Evolutionary conservation across 2,113 vertebrate genomes (phyloP).

Genomic region (Scatophagus argus): DNA sequence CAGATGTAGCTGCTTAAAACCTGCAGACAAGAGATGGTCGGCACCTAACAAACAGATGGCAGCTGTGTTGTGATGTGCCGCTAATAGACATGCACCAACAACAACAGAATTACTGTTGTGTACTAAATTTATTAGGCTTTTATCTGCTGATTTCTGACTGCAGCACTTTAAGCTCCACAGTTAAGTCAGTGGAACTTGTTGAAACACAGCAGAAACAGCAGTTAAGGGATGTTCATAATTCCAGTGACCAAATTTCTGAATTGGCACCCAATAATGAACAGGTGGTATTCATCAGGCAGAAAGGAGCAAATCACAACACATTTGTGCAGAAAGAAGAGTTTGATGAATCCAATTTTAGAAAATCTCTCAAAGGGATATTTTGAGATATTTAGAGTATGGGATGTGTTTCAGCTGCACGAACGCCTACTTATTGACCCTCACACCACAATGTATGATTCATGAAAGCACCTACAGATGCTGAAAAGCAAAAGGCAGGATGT

Average conservation of each 20-base stretch:
- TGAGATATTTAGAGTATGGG: background rate
- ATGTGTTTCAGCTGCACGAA: background rate
- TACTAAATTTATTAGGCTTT: background rate
- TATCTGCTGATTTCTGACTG: background rate
- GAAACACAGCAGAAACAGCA: background rate
- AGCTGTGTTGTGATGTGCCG: conserved; percentile 18
- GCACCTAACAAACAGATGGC: background rate
- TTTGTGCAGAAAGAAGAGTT: background rate
- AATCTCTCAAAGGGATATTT: background rate
- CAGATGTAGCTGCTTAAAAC: conserved; percentile 41
- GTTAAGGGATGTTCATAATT: background rate
- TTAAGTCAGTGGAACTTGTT: background rate
- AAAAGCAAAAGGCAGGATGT: conserved; percentile 54
- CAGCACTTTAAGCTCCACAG: background rate
- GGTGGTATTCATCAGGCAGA: background rate
- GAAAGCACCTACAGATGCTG: conserved; percentile 30
- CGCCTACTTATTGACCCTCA: conserved; percentile 29
- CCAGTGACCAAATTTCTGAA: background rate
- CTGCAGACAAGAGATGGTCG: conserved; percentile 31
- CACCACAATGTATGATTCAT: conserved; percentile 19
- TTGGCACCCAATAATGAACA: background rate
- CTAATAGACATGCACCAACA: background rate
- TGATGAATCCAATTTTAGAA: background rate
- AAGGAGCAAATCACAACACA: background rate
- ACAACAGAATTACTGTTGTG: background rate